Evolutionary conservation across 2,797 vertebrate species (phyloP).

Genomic region (Melanotaenia parkinsoni): DNA sequence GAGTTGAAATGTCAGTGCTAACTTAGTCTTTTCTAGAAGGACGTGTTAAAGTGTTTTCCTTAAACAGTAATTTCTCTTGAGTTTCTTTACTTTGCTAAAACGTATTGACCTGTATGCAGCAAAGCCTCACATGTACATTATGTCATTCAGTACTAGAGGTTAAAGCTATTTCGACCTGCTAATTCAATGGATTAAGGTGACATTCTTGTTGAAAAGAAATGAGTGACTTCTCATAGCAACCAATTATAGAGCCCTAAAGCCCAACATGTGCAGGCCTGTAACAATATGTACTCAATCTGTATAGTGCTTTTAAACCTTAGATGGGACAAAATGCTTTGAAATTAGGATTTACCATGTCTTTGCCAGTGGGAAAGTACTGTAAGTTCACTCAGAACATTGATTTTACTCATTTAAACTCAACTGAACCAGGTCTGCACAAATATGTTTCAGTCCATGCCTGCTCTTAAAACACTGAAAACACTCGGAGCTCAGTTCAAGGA

Average conservation of each 20-base stretch:
- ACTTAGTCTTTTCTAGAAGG: not conserved
- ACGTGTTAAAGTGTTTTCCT: not conserved
- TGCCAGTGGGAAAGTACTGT: constrained; percentile 13
- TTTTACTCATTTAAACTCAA: constrained; percentile 40
- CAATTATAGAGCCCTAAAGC: constrained; percentile 22
- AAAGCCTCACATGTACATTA: not conserved
- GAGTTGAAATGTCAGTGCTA: not conserved
- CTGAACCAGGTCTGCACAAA: constrained; percentile 23
- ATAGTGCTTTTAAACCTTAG: constrained; percentile 18
- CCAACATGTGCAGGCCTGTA: not conserved
- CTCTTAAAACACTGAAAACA: constrained; percentile 26
- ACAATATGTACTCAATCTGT: constrained; percentile 3
- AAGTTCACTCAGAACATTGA: not conserved
- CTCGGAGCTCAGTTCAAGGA: constrained; percentile 42
- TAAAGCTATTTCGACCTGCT: constrained; percentile 16
- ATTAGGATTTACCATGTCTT: constrained; percentile 42
- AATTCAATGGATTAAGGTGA: constrained; percentile 22
- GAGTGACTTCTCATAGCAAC: constrained; percentile 17
- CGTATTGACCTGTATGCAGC: not conserved
- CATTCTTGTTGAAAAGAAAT: constrained; percentile 5
- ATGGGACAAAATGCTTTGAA: constrained; percentile 37
- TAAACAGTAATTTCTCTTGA: not conserved
- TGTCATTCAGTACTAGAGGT: not conserved
- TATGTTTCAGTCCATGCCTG: constrained; percentile 10
- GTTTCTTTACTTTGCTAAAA: not conserved